phyloP scores from a whole-genome alignment of 2,113 vertebrate species.

The Cavia aperea region DNA sequence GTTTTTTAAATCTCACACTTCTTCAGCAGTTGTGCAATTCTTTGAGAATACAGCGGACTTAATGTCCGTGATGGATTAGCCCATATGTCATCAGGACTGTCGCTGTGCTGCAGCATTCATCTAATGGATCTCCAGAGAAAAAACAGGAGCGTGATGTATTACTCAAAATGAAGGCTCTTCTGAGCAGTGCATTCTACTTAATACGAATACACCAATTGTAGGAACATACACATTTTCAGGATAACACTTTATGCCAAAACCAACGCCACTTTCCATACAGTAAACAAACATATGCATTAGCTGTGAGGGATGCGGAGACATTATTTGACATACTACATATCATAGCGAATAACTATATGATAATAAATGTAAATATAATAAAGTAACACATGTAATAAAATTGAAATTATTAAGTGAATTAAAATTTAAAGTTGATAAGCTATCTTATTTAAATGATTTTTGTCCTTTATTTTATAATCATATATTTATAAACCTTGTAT shows the following conservation, averaged over 20 bases:
- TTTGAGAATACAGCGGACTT: conserved; percentile 20
- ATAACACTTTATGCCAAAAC: not conserved
- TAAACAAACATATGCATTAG: not conserved
- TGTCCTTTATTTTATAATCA: not conserved
- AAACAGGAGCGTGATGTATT: conserved; percentile 28
- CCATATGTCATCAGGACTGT: not conserved
- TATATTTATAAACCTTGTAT: not conserved
- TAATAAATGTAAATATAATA: not conserved
- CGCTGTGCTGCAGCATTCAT: not conserved
- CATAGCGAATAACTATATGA: too few species aligned
- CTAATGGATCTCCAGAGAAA: conserved; percentile 41
- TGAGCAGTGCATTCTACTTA: conserved; percentile 34
- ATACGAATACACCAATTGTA: conserved; percentile 35
- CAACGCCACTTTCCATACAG: not conserved
- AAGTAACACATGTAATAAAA: not conserved
- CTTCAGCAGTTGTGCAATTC: not conserved
- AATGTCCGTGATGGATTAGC: conserved; percentile 11
- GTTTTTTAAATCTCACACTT: conserved; percentile 26
- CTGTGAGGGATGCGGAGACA: not conserved
- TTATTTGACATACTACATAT: too few species aligned
- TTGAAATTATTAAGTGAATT: not conserved
- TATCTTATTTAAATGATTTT: conserved; percentile 34
- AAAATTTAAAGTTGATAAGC: conserved; percentile 42
- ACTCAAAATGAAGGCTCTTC: conserved; percentile 28
- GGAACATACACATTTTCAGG: conserved; percentile 42